Base-by-base conservation (phyloP, 2,888 invertebrate genomes). In the Celastrina argiolus region DNA sequence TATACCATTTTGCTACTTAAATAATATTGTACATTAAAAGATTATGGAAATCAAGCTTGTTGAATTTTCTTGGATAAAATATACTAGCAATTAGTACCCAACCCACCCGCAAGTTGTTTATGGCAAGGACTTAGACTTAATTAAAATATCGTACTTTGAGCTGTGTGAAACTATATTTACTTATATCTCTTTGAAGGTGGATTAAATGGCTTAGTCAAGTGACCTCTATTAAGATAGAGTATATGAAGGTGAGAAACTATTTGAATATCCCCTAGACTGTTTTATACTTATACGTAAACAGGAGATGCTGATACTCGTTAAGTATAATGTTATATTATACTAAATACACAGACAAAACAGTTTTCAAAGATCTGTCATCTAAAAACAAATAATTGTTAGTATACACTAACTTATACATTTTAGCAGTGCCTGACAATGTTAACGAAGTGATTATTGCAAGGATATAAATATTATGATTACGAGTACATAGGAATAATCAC, bases 21-120 rank as follows among this genome's bases (percentile, higher is more conserved):
- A 78, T 76, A 80, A 82, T 83, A 84, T 86, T 85, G 84, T 86
- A 88, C 88, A 88, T 88, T 87, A 87, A 87, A 84, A 86, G 88
- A 88, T 88, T 89, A 90, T 90, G 88, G 87, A 88, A 90, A 90
- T 88, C 87, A 87, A 85, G 84, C 82, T 76, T 82, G 80, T 81
- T 82, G 84, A 86, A 88, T 88, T 90, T 88, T 85, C 86, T 84
- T 77, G 88, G 90, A 88, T 90, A 89, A 89, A 87, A 89, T 88
- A 86, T 86, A 89, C 84, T 87, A 82, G 86, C 87, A 88, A 91
- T 89, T 89, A 89, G 88, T 87, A 84, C 81, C 80, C 81, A 78
- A 73, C 80, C 80, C 78, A 79, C 76, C 78, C 75, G 79, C 81
- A 81, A 85, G 86, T 88, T 88, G 87, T 88, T 90, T 90, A 89